phyloP scores from a whole-genome alignment of 92 coral and sea anemone genomes.

The Scolanthus callimorphus region DNA sequence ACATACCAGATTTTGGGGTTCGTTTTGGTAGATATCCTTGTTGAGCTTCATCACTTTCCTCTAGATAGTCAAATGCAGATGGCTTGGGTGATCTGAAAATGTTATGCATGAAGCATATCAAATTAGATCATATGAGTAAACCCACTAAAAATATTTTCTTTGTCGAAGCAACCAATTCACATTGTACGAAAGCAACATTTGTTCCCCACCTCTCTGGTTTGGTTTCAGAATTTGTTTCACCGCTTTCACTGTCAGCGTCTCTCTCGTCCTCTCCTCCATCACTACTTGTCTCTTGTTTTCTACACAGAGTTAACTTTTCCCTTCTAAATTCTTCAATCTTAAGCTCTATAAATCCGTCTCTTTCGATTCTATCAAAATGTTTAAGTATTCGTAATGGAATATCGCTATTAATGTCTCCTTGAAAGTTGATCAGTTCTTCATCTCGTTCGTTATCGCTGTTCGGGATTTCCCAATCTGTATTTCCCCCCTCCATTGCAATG shows the following conservation, averaged over 20 bases:
- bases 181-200: too few species aligned
- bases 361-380: slow-evolving; percentile 48
- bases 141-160: not conserved
- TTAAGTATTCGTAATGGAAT: slow-evolving; percentile 32
- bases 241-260: too few species aligned
- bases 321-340: slow-evolving; percentile 46
- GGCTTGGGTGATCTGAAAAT: slow-evolving; percentile 38
- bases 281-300: too few species aligned
- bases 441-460: slow-evolving; percentile 55
- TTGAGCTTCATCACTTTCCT: slow-evolving; percentile 41
- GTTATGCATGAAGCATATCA: too few species aligned
- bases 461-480: slow-evolving; percentile 50
- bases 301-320: too few species aligned
- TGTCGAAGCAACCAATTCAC: too few species aligned
- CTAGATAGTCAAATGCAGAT: slow-evolving; percentile 58
- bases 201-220: too few species aligned
- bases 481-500: slow-evolving; percentile 3
- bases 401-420: slow-evolving; percentile 14
- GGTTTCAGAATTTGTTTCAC: too few species aligned
- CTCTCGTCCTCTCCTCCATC: too few species aligned
- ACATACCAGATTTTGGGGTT: slow-evolving; percentile 56
- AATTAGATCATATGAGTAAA: too few species aligned
- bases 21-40: slow-evolving; percentile 43
- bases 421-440: slow-evolving; percentile 1
- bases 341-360: slow-evolving; percentile 42